Conservation (phyloP, 2,797 vertebrate genomes). For the Arctocebus calabarensis region DNA sequence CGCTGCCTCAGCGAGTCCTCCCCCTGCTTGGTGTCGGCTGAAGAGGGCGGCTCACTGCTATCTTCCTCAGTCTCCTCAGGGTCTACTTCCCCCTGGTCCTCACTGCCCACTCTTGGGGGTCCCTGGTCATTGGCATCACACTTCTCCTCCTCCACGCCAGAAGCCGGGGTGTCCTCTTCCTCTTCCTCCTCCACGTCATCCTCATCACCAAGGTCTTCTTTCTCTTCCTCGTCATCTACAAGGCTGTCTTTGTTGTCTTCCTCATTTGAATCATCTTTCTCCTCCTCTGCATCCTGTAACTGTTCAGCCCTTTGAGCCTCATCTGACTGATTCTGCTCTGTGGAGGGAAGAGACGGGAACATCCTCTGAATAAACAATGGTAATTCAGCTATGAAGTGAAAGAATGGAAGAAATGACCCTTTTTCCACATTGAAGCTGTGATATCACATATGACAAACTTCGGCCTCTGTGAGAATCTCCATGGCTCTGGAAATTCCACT, state of each 20-base stretch:
- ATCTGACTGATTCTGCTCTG: conserved; percentile 81
- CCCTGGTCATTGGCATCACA: conserved; percentile 66
- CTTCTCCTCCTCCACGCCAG: conserved; percentile 42
- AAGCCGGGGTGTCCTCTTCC: conserved; percentile 53
- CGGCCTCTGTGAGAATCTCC: background rate
- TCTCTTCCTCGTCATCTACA: conserved; percentile 83
- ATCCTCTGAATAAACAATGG: background rate
- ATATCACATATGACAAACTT: background rate
- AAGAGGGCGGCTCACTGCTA: conserved; percentile 18
- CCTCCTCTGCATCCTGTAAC: conserved; percentile 81
- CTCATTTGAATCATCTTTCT: conserved; percentile 78
- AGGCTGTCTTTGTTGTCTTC: conserved; percentile 82
- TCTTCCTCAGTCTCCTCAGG: conserved; percentile 70
- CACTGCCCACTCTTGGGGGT: conserved; percentile 80
- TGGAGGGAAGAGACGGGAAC: conserved; percentile 64
- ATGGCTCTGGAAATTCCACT: background rate
- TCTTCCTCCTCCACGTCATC: conserved; percentile 74
- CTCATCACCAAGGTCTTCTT: conserved; percentile 76
- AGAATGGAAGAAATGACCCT: background rate
- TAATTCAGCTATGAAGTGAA: conserved; percentile 7
- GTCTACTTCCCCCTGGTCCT: conserved; percentile 66
- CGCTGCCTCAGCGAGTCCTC: conserved; percentile 87
- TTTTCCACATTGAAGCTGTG: background rate
- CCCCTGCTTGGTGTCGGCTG: conserved; percentile 62
- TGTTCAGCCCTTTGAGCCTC: conserved; percentile 76